Conservation (phyloP, 2,113 vertebrate genomes). For the Podarcis raffonei region DNA sequence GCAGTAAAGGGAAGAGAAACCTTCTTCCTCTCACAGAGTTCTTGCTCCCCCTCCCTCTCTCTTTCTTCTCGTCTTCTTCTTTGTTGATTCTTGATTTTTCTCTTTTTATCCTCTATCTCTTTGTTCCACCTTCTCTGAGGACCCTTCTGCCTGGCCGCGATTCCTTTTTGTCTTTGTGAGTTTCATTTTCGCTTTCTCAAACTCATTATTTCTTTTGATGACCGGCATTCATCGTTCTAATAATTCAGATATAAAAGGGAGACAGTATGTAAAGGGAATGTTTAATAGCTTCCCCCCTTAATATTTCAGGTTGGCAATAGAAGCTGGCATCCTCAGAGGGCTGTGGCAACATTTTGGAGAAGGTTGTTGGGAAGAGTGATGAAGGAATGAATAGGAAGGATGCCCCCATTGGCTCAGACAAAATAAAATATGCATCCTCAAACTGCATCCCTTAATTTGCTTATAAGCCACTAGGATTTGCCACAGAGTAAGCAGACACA, state of each 20-base stretch:
- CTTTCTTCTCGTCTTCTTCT: background rate
- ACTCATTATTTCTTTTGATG: conserved; percentile 71
- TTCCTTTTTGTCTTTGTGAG: conserved; percentile 69
- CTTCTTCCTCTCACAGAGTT: background rate
- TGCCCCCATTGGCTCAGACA: background rate
- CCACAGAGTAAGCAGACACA: background rate
- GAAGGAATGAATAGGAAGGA: conserved; percentile 46
- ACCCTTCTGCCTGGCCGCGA: conserved; percentile 53
- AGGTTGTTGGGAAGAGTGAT: conserved; percentile 42
- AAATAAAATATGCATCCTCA: conserved; percentile 34
- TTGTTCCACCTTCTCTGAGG: conserved; percentile 73
- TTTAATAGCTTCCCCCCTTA: conserved; percentile 59
- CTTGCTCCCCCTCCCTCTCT: background rate
- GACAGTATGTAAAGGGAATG: conserved; percentile 65
- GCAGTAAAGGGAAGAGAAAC: background rate
- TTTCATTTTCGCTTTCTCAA: conserved; percentile 74
- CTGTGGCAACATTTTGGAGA: conserved; percentile 48
- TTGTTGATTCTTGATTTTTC: conserved; percentile 34
- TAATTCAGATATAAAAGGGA: conserved; percentile 69
- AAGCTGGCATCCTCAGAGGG: conserved; percentile 47
- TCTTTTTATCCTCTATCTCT: conserved; percentile 49
- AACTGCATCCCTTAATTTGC: conserved; percentile 51
- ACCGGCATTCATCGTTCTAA: conserved; percentile 67
- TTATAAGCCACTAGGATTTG: background rate
- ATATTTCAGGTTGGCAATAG: conserved; percentile 51